These are phyloP conservation scores for Selenia dentaria DNA, from an alignment of 2,888 invertebrate species.

Conservation along the genomic window DNA sequence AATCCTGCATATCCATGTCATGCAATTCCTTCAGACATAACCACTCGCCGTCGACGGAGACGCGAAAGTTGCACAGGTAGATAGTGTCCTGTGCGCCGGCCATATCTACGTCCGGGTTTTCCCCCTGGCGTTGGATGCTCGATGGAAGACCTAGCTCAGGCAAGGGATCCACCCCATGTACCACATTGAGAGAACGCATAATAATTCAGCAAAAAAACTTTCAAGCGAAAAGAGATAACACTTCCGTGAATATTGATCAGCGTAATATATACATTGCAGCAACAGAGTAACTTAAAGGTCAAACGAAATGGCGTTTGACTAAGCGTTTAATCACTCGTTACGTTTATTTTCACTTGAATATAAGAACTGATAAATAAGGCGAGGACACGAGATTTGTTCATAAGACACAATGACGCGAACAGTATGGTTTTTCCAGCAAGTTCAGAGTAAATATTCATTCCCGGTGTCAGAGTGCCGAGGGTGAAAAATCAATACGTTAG, in stretches of 20 bases:
- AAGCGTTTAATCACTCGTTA: constrained; percentile 13
- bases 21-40: constrained; percentile 96
- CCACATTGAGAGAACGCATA: constrained; percentile 78
- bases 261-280: constrained; percentile 58
- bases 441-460: constrained; percentile 73
- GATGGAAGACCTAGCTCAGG: constrained; percentile 69
- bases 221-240: constrained; percentile 71
- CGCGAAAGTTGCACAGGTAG: constrained; percentile 98
- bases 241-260: constrained; percentile 67
- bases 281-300: constrained; percentile 39
- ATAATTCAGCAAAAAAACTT: constrained; percentile 77
- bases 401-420: constrained; percentile 44
- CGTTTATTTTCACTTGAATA: constrained; percentile 22
- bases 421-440: constrained; percentile 59
- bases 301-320: constrained; percentile 22
- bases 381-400: constrained; percentile 23
- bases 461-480: constrained; percentile 41
- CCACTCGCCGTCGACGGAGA: constrained; percentile 99
- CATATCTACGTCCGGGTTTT: constrained; percentile 85
- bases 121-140: constrained; percentile 57
- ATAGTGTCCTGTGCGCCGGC: constrained; percentile 97
- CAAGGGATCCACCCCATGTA: constrained; percentile 77
- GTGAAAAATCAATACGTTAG: constrained; percentile 70
- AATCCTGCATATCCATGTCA: constrained; percentile 94
- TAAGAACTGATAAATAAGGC: constrained; percentile 1